Base-by-base conservation (phyloP, 2,888 invertebrate species). In the Drosophila infuscata region DNA sequence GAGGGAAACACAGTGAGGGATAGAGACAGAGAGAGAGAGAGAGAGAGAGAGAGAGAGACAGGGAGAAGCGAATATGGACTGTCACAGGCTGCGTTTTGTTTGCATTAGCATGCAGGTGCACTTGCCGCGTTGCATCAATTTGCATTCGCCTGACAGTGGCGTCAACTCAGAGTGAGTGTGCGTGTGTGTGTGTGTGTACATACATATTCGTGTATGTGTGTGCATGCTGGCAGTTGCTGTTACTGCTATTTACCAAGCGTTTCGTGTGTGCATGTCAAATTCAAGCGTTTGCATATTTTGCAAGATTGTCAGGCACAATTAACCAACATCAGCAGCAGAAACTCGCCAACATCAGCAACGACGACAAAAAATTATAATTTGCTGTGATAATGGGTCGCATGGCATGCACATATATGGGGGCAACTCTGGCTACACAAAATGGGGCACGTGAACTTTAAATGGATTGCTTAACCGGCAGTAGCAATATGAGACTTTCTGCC, bases 231-330 rank as follows among this genome's bases (percentile, higher is more conserved):
- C 79, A 73, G 73, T 86, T 74, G 70, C 76, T 81, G 81, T 80
- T 75, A 70, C 79, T 80, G 84, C 81, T 89, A 88, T 86, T 86
- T 86, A 77, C 88, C 77, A 80, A 89, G 81, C 81, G 88, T 89
- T 88, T 86, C 86, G 88, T 86, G 85, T 86, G 89, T 86, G 89
- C 89, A 82, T 89, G 85, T 87, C 85, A 86, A 89, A 86, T 86
- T 86, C 85, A 86, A 86, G 84, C 85, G 84, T 84, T 86, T 86
- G 85, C 85, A 86, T 86, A 86, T 89, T 89, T 86, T 82, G 85
- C 88, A 86, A 86, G 85, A 86, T 81, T 89, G 84, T 74, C 88
- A 87, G 89, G 85, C 89, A 80, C 85, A 85, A 85, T 85, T 85
- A 85, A 85, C 85, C 85, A 84, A 87, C 87, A 85, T 84, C 88